These are phyloP conservation scores for Portunus trituberculatus DNA, from an alignment of 1,140 invertebrate genomes.

Conservation along the genomic window DNA sequence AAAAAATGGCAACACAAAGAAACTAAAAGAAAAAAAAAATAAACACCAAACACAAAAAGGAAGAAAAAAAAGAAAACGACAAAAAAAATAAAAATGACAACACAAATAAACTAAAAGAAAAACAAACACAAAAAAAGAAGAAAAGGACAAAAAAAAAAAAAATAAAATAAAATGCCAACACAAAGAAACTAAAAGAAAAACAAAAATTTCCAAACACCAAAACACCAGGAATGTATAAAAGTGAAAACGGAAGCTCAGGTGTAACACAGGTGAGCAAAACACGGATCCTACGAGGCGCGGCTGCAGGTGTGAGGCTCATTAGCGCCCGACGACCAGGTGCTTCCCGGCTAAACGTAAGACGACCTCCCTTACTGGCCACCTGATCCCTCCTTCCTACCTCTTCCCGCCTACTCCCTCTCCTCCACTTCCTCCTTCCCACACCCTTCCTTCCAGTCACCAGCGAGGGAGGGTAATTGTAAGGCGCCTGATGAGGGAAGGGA, in stretches of 20 bases:
- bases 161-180: background rate
- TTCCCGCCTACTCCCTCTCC: background rate
- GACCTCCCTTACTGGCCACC: background rate
- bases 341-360: background rate
- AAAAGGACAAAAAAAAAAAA: background rate
- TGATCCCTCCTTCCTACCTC: background rate
- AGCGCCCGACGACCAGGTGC: background rate
- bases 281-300: background rate
- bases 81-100: background rate
- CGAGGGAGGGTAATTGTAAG: too few species aligned
- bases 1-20: background rate
- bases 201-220: background rate
- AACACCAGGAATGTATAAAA: background rate
- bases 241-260: background rate
- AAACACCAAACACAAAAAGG: background rate
- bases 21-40: background rate
- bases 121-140: background rate
- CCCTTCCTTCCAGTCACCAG: background rate
- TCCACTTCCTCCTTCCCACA: background rate
- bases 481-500: too few species aligned
- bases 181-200: background rate
- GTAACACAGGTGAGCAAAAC: background rate
- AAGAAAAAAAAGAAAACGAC: background rate
- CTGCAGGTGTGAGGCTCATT: slow-evolving; percentile 23
- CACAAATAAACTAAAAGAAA: background rate